These are phyloP conservation scores for Catostylus mosaicus DNA, from an alignment of 30 jellyfish, hydroid and myxozoan species.

Conservation along the genomic window DNA sequence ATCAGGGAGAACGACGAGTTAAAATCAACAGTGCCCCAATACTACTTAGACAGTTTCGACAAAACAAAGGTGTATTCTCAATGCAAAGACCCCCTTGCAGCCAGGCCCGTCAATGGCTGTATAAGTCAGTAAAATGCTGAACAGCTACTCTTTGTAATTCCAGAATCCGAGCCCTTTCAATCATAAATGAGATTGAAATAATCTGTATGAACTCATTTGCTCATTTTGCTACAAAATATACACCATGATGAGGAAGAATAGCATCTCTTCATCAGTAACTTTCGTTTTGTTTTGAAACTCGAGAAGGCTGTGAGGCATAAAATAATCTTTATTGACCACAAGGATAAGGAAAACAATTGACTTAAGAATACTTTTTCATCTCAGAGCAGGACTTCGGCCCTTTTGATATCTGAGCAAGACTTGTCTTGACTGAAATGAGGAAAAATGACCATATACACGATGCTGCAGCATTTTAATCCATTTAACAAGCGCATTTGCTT, in stretches of 20 bases:
- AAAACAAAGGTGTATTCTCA: too few species aligned
- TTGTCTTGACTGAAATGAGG: background rate
- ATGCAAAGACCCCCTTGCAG: background rate
- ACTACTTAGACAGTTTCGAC: too few species aligned
- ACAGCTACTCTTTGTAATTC: background rate
- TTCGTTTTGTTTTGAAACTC: background rate
- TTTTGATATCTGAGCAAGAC: slow-evolving; percentile 4
- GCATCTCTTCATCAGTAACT: background rate
- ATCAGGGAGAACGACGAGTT: too few species aligned
- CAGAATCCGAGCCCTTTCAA: background rate
- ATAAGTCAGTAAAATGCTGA: background rate
- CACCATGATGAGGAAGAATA: background rate
- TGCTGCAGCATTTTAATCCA: background rate
- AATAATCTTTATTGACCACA: slow-evolving; percentile 6
- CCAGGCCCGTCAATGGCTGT: too few species aligned
- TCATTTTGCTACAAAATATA: background rate
- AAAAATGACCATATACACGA: slow-evolving; percentile 14
- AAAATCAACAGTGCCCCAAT: too few species aligned
- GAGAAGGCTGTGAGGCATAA: slow-evolving; percentile 3
- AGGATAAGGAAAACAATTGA: slow-evolving; percentile 19
- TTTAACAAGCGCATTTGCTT: background rate
- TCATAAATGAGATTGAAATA: too few species aligned
- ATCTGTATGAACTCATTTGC: background rate
- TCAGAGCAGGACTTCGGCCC: slow-evolving; percentile 12
- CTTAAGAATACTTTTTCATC: background rate